Conservation (phyloP, 1,140 invertebrate genomes). For the Philopotamus ludificatus region DNA sequence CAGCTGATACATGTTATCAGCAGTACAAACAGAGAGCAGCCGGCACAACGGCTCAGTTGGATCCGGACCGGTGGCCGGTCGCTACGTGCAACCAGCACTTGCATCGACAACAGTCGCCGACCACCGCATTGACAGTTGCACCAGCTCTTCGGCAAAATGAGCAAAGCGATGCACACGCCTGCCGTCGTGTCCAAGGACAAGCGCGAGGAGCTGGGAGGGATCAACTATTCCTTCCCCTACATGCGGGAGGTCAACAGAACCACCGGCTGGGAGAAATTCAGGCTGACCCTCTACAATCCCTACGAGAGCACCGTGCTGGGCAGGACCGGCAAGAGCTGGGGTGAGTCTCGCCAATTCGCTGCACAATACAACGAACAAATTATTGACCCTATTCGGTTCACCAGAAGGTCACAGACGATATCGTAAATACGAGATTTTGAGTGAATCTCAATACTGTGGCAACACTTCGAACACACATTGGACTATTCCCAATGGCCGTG, state of each 20-base stretch:
- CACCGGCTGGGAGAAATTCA: conserved; percentile 59
- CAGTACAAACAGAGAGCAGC: neutral
- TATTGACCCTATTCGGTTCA: neutral
- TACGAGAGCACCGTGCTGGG: conserved; percentile 66
- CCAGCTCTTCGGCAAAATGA: neutral
- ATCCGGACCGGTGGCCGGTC: neutral
- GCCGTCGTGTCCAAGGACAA: conserved; percentile 12
- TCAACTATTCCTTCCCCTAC: conserved; percentile 54
- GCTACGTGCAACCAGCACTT: neutral
- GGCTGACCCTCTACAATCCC: conserved; percentile 65
- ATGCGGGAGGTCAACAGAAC: conserved; percentile 54
- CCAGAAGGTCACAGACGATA: too few species aligned
- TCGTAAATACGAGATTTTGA: too few species aligned
- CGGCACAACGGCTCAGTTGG: neutral
- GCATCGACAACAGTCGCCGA: neutral
- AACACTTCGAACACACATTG: too few species aligned
- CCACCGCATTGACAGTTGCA: neutral
- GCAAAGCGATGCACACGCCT: neutral
- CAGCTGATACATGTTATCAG: conserved; percentile 5
- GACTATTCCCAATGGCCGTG: too few species aligned
- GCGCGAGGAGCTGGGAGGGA: conserved; percentile 16
- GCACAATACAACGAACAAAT: too few species aligned
- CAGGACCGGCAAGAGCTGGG: conserved; percentile 71
- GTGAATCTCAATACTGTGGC: too few species aligned
- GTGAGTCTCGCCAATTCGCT: too few species aligned